Percentiles rank a stretch among this genome's conserved stretches.
phyloP scores from a whole-genome alignment of 2,888 invertebrate species.

The Epistrophella euchroma region DNA sequence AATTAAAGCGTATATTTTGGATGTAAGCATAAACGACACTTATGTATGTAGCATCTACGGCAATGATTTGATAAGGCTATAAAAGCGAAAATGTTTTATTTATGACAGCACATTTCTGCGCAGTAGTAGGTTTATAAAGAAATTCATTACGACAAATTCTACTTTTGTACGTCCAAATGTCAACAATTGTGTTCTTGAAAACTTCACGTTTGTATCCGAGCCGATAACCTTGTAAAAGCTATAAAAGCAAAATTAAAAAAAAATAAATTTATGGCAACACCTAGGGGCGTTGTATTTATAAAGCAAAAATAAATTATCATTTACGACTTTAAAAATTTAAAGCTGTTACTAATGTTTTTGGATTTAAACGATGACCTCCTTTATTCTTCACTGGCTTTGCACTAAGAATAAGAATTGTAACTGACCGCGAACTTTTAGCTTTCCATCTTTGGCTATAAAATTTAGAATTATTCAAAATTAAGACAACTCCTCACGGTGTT shows the following conservation, averaged over 20 bases:
- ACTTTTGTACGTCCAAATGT: conserved; percentile 4
- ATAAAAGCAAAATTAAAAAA: conserved; percentile 17
- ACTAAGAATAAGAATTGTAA: background rate
- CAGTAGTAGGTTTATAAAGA: conserved; percentile 10
- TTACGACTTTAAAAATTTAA: conserved; percentile 10
- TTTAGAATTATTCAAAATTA: conserved; percentile 41
- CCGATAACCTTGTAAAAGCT: background rate
- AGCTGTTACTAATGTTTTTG: background rate
- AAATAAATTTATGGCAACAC: conserved; percentile 27
- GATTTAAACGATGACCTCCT: background rate
- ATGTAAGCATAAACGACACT: conserved; percentile 1
- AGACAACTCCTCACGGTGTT: conserved; percentile 34
- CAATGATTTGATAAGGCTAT: conserved; percentile 4
- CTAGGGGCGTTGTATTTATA: conserved; percentile 13
- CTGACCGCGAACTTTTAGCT: background rate
- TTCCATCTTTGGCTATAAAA: conserved; percentile 48
- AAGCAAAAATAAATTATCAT: conserved; percentile 5
- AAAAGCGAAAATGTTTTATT: conserved; percentile 50
- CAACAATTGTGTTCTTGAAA: conserved; percentile 1
- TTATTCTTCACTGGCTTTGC: background rate
- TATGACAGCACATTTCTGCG: conserved; percentile 48
- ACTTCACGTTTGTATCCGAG: conserved; percentile 23
- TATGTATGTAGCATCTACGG: background rate
- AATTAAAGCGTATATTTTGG: background rate
- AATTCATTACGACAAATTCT: conserved; percentile 11